A percentile compares a stretch with the other conserved stretches of the same genome.
These are phyloP conservation scores for Shinisaurus crocodilurus DNA, from an alignment of 2,113 vertebrate species.

Conservation along the genomic window DNA sequence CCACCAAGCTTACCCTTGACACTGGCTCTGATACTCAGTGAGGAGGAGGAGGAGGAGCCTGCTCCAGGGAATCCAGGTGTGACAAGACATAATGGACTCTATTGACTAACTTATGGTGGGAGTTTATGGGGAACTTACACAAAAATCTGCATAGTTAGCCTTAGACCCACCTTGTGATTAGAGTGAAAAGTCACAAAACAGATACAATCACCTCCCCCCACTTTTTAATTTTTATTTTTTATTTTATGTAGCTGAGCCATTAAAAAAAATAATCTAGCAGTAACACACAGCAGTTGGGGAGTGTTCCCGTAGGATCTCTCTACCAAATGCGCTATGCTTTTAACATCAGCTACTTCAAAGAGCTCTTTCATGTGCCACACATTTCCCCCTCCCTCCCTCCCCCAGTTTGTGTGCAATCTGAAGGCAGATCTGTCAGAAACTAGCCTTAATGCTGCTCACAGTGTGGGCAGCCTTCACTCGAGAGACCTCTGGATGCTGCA, in stretches of 20 bases:
- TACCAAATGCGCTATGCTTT: constrained; percentile 53
- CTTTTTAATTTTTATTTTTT: too few species aligned
- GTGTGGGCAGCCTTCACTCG: constrained; percentile 62
- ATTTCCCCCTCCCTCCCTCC: constrained; percentile 38
- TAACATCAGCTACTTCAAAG: constrained; percentile 72
- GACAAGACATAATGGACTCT: rapidly evolving
- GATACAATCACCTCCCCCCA: background rate
- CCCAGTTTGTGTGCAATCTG: constrained; percentile 29
- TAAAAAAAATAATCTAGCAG: background rate
- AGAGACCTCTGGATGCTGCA: constrained; percentile 43
- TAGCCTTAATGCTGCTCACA: background rate
- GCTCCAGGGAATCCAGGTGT: constrained; percentile 13
- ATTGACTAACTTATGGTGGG: background rate
- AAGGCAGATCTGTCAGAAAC: constrained; percentile 55
- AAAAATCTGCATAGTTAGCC: background rate
- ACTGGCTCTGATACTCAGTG: background rate
- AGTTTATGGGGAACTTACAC: background rate
- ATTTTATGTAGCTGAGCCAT: background rate
- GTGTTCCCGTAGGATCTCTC: constrained; percentile 30
- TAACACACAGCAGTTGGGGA: rapidly evolving
- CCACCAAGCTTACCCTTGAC: too few species aligned
- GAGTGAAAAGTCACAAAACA: constrained; percentile 12
- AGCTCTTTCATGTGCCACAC: constrained; percentile 69
- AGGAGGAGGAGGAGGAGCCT: constrained; percentile 16
- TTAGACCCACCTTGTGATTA: constrained; percentile 19